A percentile compares a stretch with the other conserved stretches of the same genome.
Evolutionary conservation across 2,113 vertebrate species (phyloP).

Genomic region (Microcebus lehilahytsara): DNA sequence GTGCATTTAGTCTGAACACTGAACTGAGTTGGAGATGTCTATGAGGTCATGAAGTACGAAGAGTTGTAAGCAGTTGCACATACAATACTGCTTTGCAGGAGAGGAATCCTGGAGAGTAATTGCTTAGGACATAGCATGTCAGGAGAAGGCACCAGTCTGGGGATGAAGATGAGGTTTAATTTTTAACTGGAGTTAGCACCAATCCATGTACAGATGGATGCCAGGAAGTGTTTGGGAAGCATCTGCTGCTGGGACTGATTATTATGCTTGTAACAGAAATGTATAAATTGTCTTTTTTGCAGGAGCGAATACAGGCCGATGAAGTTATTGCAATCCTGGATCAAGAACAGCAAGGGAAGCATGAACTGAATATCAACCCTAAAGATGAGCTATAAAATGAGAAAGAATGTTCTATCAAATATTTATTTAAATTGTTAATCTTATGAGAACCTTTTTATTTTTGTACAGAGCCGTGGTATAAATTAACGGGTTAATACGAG

Average conservation of each 20-base stretch:
- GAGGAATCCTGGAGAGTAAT: not conserved
- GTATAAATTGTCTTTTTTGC: constrained; percentile 47
- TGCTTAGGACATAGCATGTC: not conserved
- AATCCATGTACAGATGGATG: not conserved
- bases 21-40: not conserved
- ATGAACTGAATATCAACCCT: constrained; percentile 90
- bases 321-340: constrained; percentile 92
- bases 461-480: constrained; percentile 91
- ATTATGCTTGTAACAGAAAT: not conserved
- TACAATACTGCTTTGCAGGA: not conserved
- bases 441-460: constrained; percentile 95
- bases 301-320: constrained; percentile 97
- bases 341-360: constrained; percentile 82
- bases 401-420: constrained; percentile 81
- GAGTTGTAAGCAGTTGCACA: not conserved
- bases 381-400: constrained; percentile 92
- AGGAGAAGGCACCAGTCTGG: not conserved
- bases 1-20: not conserved
- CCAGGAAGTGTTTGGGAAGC: constrained; percentile 20
- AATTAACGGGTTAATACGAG: constrained; percentile 81
- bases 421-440: constrained; percentile 96
- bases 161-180: not conserved
- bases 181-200: not conserved
- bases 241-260: not conserved
- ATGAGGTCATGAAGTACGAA: not conserved